Conservation (phyloP, 2,113 vertebrate genomes). For the Panthera tigris region DNA sequence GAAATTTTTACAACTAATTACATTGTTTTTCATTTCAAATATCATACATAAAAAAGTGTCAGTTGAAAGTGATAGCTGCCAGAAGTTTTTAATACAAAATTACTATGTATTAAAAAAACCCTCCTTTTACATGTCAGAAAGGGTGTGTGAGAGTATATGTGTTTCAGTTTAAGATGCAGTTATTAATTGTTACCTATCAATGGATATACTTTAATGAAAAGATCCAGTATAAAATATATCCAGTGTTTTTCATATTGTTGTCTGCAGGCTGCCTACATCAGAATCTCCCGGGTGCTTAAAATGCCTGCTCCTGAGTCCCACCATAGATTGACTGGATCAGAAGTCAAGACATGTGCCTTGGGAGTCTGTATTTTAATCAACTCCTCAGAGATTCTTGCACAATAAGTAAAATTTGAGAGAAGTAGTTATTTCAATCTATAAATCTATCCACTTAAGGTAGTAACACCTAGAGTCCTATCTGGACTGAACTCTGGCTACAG, state of each 20-base stretch:
- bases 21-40: constrained; percentile 23
- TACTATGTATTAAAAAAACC: not conserved
- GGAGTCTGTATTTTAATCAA: not conserved
- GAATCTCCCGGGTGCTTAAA: not conserved
- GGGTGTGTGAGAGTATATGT: not conserved
- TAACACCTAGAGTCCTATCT: not conserved
- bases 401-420: not conserved
- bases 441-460: not conserved
- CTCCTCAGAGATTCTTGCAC: not conserved
- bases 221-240: not conserved
- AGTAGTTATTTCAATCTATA: not conserved
- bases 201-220: constrained; percentile 41
- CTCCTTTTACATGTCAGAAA: not conserved
- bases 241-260: not conserved
- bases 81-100: constrained; percentile 37
- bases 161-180: constrained; percentile 1
- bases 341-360: not conserved
- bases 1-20: not conserved
- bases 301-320: not conserved
- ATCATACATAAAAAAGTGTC: not conserved
- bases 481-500: not conserved
- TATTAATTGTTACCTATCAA: constrained; percentile 34
- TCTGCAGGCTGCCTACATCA: not conserved
- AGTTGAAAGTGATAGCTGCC: not conserved
- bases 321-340: not conserved